A percentile compares a stretch with the other conserved stretches of the same genome.
phyloP scores from a whole-genome alignment of 1,140 invertebrate genomes.

The Pachypsylla venusta region DNA sequence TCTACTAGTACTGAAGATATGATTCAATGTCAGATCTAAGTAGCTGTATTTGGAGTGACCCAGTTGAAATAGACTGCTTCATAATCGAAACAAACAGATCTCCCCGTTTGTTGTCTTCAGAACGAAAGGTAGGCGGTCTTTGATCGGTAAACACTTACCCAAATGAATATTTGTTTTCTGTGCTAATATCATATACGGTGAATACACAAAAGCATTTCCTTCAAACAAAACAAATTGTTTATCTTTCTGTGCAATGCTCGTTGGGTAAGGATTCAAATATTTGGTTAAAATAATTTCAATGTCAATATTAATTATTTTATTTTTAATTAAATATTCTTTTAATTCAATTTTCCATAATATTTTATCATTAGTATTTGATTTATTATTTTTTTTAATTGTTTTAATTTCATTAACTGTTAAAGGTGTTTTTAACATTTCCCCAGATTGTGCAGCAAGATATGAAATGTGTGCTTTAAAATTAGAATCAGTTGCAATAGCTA shows the following conservation, averaged over 20 bases:
- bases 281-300: slow-evolving; percentile 65
- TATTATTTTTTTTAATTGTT: slow-evolving; percentile 28
- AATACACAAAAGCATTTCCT: slow-evolving; percentile 70
- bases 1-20: too few relatives aligned
- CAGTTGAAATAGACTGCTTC: too few relatives aligned
- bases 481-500: slow-evolving; percentile 53
- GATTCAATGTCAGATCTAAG: too few relatives aligned
- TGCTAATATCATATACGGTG: slow-evolving; percentile 59
- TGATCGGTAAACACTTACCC: too few relatives aligned
- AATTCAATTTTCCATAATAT: slow-evolving; percentile 37
- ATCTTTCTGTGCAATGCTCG: slow-evolving; percentile 79
- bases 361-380: slow-evolving; percentile 43
- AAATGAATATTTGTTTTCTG: slow-evolving; percentile 59
- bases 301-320: slow-evolving; percentile 30
- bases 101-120: too few relatives aligned
- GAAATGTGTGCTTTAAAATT: slow-evolving; percentile 46
- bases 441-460: slow-evolving; percentile 44
- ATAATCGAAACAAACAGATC: too few relatives aligned
- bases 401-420: slow-evolving; percentile 29
- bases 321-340: not conserved
- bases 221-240: slow-evolving; percentile 79
- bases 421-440: slow-evolving; percentile 37
- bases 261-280: slow-evolving; percentile 64
- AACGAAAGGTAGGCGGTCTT: too few relatives aligned
- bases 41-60: too few relatives aligned